Evolutionary conservation across 2,888 invertebrate genomes (phyloP), one percentile per base, ranked within the genome.

Genomic region (Acronicta alni): DNA sequence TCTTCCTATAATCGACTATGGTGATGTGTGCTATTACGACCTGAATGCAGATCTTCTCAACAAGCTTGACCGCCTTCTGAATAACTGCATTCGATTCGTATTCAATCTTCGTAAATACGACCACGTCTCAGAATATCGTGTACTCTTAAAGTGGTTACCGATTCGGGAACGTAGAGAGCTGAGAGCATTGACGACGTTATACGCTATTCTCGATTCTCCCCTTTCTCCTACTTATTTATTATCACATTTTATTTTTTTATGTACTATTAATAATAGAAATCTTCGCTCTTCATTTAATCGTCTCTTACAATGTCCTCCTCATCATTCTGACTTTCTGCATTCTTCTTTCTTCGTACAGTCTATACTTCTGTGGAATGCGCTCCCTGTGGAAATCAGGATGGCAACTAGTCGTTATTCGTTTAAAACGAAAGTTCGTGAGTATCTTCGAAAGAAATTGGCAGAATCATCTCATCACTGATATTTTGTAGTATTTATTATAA

Each of bases 31-130:
- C 9, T 26, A 26, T 9, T 26, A 26, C 9, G 26, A 26, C 26
- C 26, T 35, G 35, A 35, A 35, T 35, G 35, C 14, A 35, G 35
- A 35, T 35, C 35, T 35, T 0, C 35, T 35, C 35, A 35, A 35
- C 5, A 35, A 35, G n/a, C 35, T 35, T 35, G 35, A 35, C n/a
- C 35, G 35, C 0, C 35, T 35, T 35, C 35, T 35, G 35, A 35
- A 35, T 35, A 35, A 35, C 35, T 35, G 35, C 35, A 35, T 35
- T 35, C 35, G 35, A 35, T 35, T 35, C 35, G 35, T 35, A 6
- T 35, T 35, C 35, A 35, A 35, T 26, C 35, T 35, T n/a, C 26
- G 26, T 9, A 26, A 26, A 9, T 26, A 26, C 9, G 26, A 26
- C 9, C 26, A 26, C 9, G 26, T 26, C 1, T 26, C 26, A 2